Evolutionary conservation across 92 coral and sea anemone species (phyloP), one percentile per base, ranked within the genome.

Genomic region (Epizoanthus scotinus): DNA sequence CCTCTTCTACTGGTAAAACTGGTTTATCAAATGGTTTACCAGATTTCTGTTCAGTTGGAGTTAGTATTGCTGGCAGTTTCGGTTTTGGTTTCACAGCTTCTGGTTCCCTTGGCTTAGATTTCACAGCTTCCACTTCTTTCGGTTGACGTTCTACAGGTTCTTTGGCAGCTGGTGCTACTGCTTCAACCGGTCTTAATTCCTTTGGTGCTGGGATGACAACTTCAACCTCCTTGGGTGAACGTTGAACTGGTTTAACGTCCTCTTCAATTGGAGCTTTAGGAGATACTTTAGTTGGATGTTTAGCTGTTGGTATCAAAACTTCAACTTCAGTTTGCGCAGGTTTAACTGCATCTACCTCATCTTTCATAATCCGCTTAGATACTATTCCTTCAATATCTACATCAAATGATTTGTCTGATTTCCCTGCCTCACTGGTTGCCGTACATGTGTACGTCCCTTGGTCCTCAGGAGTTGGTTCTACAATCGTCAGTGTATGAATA

Each of bases 361-460:
- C 60, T 12, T 62, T 44, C 15, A 19, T 17, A 29, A 53, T 26
- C 8, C 26, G 59, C 13, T 28, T 63, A 12, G 44, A 34, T 2
- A 69, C 64, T 19, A 67, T 31, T 56, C 91, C 92, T 59, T 91
- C 90, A 10, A 91, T 86, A 12, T 88, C 70, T 17, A 91, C 77
- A 22, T 69, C 86, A 64, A 85, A 87, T 26, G 83, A 53, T 44
- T 85, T 86, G n/a, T 77, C 79, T 17, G 89, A 62, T 67, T 90
- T 78, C 7, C 95, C 95, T 52, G 87, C 79, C 53, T 79, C 82
- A 86, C 87, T 91, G 10, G 82, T 79, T 59, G 95, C 95, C 52
- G 80, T 89, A 52, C 95, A 91, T 42, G 74, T 87, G 80, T 88
- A 91, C 20, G 69, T 71, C 28, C 95, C 95, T 71, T 77, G 87